Base-by-base conservation (phyloP, 2,797 vertebrate genomes). In the Miichthys miiuy region DNA sequence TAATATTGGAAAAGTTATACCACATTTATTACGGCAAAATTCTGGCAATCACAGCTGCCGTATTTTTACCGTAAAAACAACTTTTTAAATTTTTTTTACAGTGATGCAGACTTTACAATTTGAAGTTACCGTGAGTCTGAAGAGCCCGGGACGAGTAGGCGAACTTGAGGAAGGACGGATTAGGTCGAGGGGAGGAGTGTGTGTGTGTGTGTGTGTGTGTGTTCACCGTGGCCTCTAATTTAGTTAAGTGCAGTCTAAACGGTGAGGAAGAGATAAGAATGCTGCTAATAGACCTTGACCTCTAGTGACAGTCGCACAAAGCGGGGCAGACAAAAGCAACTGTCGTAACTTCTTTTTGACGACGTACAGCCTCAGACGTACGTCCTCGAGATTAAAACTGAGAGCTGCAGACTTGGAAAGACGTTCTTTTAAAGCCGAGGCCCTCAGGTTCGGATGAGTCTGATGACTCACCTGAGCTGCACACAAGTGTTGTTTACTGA, bases 201-300 rank as follows among this genome's bases (percentile, higher is more conserved):
- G 67, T 44, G 52, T 62, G 48, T 25, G 30, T 34, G 72, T 52
- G 68, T 66, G 34, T 38, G 34, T 38, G 76, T 72, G 58, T 38
- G 69, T 80, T 79, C 69, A 42, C 75, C 27, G 64, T 30, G 62
- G 78, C 80, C 86, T 90, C 84, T 87, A 87, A 91, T 88, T 89
- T 87, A 82, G 79, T 82, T 82, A 89, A 91, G 86, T 88, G 85
- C 85, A 11, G 75, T 64, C 77, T 91, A 81, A 93, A 90, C n/a
- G 78, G n/a, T 2, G 75, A 76, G 85, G 85, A 64, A 17, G 75
- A 89, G 86, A 88, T 91, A 91, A 92, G 87, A 83, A 82, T 7
- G 70, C 50, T 1, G 75, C 82, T 87, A 90, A 91, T 88, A 88
- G 90, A 92, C 74, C 81, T 89, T 88, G 87, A 91, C 84, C 88